Conservation (phyloP, 2,113 vertebrate species). For the Aphyosemion australe region DNA sequence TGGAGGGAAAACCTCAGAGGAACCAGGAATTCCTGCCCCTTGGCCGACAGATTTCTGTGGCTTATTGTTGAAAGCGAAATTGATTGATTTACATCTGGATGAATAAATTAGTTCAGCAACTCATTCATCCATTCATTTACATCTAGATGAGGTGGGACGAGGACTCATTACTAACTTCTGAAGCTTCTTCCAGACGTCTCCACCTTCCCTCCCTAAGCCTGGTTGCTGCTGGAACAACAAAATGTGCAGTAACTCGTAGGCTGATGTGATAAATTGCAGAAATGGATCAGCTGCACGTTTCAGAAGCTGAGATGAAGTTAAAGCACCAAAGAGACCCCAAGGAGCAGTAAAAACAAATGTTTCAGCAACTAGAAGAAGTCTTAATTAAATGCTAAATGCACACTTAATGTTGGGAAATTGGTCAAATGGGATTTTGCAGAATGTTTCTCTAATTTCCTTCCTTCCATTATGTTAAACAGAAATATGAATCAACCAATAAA, state of each 20-base stretch:
- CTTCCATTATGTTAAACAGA: not conserved
- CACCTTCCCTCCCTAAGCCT: slow-evolving; percentile 45
- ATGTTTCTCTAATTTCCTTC: slow-evolving; percentile 1
- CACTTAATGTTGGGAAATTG: too few relatives aligned
- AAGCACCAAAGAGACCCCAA: slow-evolving; percentile 16
- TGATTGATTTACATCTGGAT: slow-evolving; percentile 57
- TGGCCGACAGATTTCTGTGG: slow-evolving; percentile 20
- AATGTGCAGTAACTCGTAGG: slow-evolving; percentile 39
- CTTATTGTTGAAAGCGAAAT: slow-evolving; percentile 38
- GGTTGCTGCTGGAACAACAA: slow-evolving; percentile 52
- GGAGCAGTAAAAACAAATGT: slow-evolving; percentile 36
- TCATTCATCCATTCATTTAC: slow-evolving; percentile 67
- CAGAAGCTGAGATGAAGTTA: slow-evolving; percentile 38
- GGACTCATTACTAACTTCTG: slow-evolving; percentile 57
- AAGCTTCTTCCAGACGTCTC: slow-evolving; percentile 46
- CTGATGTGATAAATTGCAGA: slow-evolving; percentile 49
- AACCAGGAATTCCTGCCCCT: slow-evolving; percentile 3
- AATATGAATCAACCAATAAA: not conserved
- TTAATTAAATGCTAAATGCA: slow-evolving; percentile 40
- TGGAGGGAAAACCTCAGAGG: slow-evolving; percentile 7
- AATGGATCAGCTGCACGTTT: slow-evolving; percentile 15
- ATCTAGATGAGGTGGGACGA: slow-evolving; percentile 62
- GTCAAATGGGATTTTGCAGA: not conserved
- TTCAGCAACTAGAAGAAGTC: slow-evolving; percentile 23
- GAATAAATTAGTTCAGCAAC: slow-evolving; percentile 63